Evolutionary conservation across 2,888 invertebrate genomes (phyloP).

Genomic region (Pristionchus maxplancki): DNA sequence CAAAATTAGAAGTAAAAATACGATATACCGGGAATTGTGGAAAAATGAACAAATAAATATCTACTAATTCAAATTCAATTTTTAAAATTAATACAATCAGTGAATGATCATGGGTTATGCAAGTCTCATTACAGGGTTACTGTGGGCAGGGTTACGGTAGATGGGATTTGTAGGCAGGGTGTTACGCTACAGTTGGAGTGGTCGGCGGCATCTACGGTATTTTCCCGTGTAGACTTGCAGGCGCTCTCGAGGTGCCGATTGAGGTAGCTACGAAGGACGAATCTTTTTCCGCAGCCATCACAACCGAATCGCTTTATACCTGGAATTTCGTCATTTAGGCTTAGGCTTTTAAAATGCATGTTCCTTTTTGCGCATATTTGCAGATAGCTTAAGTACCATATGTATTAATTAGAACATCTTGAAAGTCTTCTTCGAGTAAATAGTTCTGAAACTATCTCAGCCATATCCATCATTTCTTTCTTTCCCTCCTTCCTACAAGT

Average conservation of each 20-base stretch:
- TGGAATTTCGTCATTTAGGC: constrained; percentile 58
- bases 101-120: too few species aligned
- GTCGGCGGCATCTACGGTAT: not conserved
- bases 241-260: constrained; percentile 85
- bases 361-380: too few species aligned
- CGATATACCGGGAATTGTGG: not conserved
- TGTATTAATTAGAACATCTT: too few species aligned
- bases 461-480: not conserved
- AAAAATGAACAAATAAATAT: not conserved
- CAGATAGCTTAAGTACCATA: too few species aligned
- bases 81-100: too few species aligned
- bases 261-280: constrained; percentile 92
- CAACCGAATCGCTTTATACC: constrained; percentile 89
- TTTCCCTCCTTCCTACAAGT: not conserved
- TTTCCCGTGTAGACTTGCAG: constrained; percentile 54
- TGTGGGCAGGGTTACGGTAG: not conserved
- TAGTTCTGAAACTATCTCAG: too few species aligned
- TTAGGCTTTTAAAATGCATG: too few species aligned
- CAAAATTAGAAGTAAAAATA: not conserved
- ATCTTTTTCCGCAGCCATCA: constrained; percentile 89
- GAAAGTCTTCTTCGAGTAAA: too few species aligned
- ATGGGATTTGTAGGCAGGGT: too few species aligned
- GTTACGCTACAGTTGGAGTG: too few species aligned
- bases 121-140: too few species aligned
- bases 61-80: too few species aligned